Base-by-base conservation (phyloP, 2,113 vertebrate species). In the Malurus melanocephalus region DNA sequence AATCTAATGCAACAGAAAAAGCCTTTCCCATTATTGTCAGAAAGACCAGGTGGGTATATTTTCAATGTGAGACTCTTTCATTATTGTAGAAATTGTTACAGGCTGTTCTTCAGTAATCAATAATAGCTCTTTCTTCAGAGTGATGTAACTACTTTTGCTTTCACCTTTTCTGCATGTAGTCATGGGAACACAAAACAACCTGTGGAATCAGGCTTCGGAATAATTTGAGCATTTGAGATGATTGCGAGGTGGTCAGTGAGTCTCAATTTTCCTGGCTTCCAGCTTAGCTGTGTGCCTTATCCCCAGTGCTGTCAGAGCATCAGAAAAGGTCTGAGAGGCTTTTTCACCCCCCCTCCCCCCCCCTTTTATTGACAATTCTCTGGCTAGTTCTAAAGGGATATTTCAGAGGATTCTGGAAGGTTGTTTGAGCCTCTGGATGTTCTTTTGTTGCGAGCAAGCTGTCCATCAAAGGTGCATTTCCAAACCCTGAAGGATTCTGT, bases 121-220 rank as follows among this genome's bases (percentile, higher is more conserved):
- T 95, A 95, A 35, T 43, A 95, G 81, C 69, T 87, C 32, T 84
- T 95, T 74, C 89, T 92, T 88, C 66, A 73, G 87, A 48, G 48
- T 87, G 90, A 93, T 18, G 33, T 72, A 88, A 95, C 87, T 88
- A 84, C 90, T 92, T 92, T 88, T 81, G 60, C 78, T 88, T 94
- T 87, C 78, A 87, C 87, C 89, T 90, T 81, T 94, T 92, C 84
- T 95, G 42, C 84, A 90, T 90, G 89, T 95, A 95, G 94, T 88
- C 95, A 95, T 95, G 95, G 94, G 91, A 95, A 93, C 93, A 88
- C 55, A 76, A 94, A 84, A 61, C 69, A 86, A 85, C 59, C 77
- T 65, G 68, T 40, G 38, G 62, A 90, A 64, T 67, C 65, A 67
- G 35, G 40, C 83, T 93, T 43, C 23, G 35, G 81, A 84, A 75